Conservation (phyloP, 2,797 vertebrate species). For the Megalops cyprinoides region DNA sequence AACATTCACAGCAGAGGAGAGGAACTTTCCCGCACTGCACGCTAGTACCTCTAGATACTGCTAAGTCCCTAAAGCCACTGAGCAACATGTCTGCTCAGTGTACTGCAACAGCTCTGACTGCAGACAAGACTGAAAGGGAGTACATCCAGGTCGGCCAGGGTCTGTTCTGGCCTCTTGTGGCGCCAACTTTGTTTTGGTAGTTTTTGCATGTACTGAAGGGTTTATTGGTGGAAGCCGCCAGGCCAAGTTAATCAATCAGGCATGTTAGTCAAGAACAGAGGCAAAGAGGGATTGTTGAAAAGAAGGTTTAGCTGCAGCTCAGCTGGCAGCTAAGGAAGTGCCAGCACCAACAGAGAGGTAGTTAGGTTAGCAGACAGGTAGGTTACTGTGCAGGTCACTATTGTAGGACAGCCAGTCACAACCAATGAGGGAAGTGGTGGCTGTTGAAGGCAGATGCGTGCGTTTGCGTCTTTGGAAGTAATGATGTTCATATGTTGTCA, state of each 20-base stretch:
- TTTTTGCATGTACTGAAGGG: too few species aligned
- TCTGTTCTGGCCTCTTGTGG: slow-evolving; percentile 13
- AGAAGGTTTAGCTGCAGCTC: slow-evolving; percentile 13
- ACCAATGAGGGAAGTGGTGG: too few species aligned
- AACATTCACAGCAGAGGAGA: not conserved
- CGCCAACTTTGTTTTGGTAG: slow-evolving; percentile 24
- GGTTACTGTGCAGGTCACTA: too few species aligned
- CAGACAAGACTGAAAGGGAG: slow-evolving; percentile 46
- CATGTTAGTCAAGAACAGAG: slow-evolving; percentile 8
- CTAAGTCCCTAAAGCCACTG: slow-evolving; percentile 51
- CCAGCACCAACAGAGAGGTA: not conserved
- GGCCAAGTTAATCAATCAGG: not conserved
- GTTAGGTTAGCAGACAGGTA: too few species aligned
- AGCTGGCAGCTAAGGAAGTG: slow-evolving; percentile 18
- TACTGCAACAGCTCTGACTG: slow-evolving; percentile 48
- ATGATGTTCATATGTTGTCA: too few species aligned
- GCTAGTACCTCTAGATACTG: slow-evolving; percentile 54
- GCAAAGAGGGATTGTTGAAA: slow-evolving; percentile 12
- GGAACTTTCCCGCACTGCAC: slow-evolving; percentile 33
- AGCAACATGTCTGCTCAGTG: slow-evolving; percentile 40
- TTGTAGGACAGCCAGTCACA: too few species aligned
- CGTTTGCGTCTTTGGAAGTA: too few species aligned
- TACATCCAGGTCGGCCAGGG: slow-evolving; percentile 11
- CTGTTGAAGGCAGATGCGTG: too few species aligned
- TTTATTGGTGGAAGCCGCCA: not conserved